Conservation (phyloP, 2,888 invertebrate genomes). For the Chloroclysta siterata region DNA sequence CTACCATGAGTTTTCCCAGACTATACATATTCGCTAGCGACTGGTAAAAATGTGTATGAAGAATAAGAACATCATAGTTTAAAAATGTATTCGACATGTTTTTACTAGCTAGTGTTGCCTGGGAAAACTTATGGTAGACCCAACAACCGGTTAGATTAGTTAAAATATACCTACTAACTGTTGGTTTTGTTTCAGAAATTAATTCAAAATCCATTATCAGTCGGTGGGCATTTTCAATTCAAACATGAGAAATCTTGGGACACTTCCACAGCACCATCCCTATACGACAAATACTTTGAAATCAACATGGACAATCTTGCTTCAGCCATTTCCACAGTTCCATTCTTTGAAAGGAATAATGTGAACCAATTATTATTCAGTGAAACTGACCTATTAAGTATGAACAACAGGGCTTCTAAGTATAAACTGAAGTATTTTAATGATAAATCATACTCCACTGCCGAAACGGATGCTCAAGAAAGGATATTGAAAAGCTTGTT, state of each 20-base stretch:
- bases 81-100: no score
- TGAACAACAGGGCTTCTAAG: slow-evolving; percentile 71
- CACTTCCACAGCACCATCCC: slow-evolving; percentile 61
- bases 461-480: slow-evolving; percentile 66
- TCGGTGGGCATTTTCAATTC: slow-evolving; percentile 81
- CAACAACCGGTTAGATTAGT: no score
- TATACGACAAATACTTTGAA: slow-evolving; percentile 78
- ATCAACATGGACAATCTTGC: slow-evolving; percentile 71
- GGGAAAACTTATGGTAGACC: no score
- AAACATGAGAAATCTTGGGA: slow-evolving; percentile 83
- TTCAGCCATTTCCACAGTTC: slow-evolving; percentile 68
- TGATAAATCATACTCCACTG: slow-evolving; percentile 64
- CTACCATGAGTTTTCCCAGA: no score
- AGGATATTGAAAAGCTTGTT: slow-evolving; percentile 53
- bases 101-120: no score
- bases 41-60: no score
- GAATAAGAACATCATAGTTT: no score
- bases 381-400: slow-evolving; percentile 66
- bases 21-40: no score
- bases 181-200: slow-evolving; percentile 64
- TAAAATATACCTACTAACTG: no score
- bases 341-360: slow-evolving; percentile 74
- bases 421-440: slow-evolving; percentile 74
- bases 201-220: slow-evolving; percentile 67
- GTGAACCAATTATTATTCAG: slow-evolving; percentile 63